These are phyloP conservation scores for Heliconius erato DNA, from an alignment of 2,888 invertebrate species.

Conservation along the genomic window DNA sequence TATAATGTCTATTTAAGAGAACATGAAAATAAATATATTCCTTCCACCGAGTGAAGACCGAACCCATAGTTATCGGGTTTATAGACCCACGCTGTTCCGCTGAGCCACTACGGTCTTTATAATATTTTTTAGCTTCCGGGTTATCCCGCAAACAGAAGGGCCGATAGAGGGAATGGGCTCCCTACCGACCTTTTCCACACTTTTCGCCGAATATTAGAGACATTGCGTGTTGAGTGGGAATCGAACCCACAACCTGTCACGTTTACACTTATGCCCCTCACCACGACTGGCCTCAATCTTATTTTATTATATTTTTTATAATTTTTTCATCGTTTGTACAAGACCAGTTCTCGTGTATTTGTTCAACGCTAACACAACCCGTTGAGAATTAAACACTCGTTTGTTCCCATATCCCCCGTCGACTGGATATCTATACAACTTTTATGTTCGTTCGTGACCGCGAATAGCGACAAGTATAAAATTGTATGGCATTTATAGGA, in stretches of 20 bases:
- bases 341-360: not conserved
- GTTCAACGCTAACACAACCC: not conserved
- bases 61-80: too few relatives aligned
- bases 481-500: not conserved
- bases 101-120: too few relatives aligned
- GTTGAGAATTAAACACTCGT: conserved; percentile 5
- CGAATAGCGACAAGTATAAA: not conserved
- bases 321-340: not conserved
- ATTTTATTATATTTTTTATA: not conserved
- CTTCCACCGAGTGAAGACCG: too few relatives aligned
- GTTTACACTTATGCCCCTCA: not conserved
- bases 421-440: not conserved
- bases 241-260: too few relatives aligned
- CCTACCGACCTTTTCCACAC: not conserved
- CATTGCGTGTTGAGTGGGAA: not conserved
- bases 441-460: not conserved
- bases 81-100: too few relatives aligned
- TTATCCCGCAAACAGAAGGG: too few relatives aligned
- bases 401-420: not conserved
- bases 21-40: too few relatives aligned
- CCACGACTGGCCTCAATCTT: not conserved
- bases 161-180: too few relatives aligned
- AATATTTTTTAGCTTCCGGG: too few relatives aligned
- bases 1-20: too few relatives aligned
- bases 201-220: not conserved